phyloP scores from a whole-genome alignment of 2,888 invertebrate species.

The Agonopterix arenella region DNA sequence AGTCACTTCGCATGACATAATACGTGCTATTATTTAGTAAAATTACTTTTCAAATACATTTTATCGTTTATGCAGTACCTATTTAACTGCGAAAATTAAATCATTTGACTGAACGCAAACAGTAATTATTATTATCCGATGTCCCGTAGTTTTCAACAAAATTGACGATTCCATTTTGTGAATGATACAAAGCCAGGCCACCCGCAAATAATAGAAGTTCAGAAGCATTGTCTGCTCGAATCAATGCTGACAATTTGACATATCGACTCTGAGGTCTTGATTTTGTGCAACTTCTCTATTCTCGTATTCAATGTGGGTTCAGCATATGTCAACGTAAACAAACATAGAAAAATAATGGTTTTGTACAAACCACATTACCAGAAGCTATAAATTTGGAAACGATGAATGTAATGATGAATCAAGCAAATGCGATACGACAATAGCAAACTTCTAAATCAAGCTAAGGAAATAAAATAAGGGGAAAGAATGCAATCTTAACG shows the following conservation, averaged over 20 bases:
- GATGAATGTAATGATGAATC: no score
- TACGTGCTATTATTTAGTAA: no score
- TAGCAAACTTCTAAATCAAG: no score
- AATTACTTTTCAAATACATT: no score
- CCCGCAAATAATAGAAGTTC: constrained; percentile 53
- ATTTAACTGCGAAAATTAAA: no score
- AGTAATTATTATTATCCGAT: no score
- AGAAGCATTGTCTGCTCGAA: constrained; percentile 40
- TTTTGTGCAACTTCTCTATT: constrained; percentile 30
- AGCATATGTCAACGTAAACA: constrained; percentile 13
- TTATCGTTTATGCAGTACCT: no score
- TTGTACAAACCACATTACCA: not conserved
- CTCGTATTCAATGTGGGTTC: constrained; percentile 22
- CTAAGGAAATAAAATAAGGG: no score
- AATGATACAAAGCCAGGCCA: constrained; percentile 49
- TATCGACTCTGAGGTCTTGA: constrained; percentile 42
- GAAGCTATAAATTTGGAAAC: not conserved
- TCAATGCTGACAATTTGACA: constrained; percentile 43
- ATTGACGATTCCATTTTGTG: constrained; percentile 53
- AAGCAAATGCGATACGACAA: no score
- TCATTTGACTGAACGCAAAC: no score
- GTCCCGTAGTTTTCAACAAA: constrained; percentile 38
- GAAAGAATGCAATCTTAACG: no score
- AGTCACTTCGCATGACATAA: no score
- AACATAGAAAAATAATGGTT: not conserved